Evolutionary conservation across 2,888 invertebrate genomes (phyloP).

Genomic region (Mesorhabditis belari): DNA sequence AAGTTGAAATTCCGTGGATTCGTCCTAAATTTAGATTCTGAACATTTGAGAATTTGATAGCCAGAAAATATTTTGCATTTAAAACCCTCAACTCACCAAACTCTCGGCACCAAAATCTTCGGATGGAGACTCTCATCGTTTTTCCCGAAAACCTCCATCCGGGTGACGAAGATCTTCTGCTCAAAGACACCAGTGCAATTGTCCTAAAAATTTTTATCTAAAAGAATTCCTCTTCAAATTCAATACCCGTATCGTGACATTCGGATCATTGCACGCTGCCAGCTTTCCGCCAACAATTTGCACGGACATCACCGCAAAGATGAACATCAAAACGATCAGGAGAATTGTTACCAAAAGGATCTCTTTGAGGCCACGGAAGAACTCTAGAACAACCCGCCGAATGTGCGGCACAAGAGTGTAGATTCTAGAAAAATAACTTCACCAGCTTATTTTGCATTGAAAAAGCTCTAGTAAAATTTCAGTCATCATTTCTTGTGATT

Average conservation of each 20-base stretch:
- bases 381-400: constrained; percentile 95
- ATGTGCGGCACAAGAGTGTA: constrained; percentile 97
- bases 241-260: constrained; percentile 59
- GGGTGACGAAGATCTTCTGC: constrained; percentile 89
- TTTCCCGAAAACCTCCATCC: constrained; percentile 83
- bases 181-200: constrained; percentile 91
- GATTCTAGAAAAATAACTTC: constrained; percentile 62
- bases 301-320: constrained; percentile 97
- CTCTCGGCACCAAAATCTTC: constrained; percentile 58
- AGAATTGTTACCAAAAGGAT: constrained; percentile 91
- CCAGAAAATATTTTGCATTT: neutral
- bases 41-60: neutral
- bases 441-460: too few relatives aligned
- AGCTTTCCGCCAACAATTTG: constrained; percentile 92
- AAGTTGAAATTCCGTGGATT: constrained; percentile 98
- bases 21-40: constrained; percentile 67
- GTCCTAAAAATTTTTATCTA: constrained; percentile 60
- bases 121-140: constrained; percentile 75
- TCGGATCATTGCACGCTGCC: constrained; percentile 92
- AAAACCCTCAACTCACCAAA: constrained; percentile 27
- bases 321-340: constrained; percentile 92
- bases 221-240: neutral
- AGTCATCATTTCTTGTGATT: too few relatives aligned
- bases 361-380: constrained; percentile 96
- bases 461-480: too few relatives aligned